phyloP scores from a whole-genome alignment of 2,888 invertebrate species.

The Lycaena phlaeas region DNA sequence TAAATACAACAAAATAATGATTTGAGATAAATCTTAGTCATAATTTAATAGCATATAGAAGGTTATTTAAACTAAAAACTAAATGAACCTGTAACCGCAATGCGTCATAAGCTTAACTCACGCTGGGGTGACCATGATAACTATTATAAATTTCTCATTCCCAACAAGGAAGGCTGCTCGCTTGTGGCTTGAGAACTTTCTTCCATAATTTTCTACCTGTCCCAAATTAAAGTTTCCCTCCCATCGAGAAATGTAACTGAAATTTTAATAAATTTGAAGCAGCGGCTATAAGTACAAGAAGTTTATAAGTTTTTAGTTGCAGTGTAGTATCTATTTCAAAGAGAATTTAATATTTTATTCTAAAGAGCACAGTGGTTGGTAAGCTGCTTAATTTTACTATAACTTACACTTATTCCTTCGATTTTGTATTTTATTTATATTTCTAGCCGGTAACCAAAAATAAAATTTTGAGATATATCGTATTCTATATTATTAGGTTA shows the following conservation, averaged over 20 bases:
- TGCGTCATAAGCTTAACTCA: constrained; percentile 19
- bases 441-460: no score
- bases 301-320: constrained; percentile 14
- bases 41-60: background rate
- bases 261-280: constrained; percentile 20
- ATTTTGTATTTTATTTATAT: background rate
- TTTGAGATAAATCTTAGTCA: no score
- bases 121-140: background rate
- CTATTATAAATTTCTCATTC: background rate
- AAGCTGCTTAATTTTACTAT: constrained; percentile 4
- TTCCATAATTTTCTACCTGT: constrained; percentile 18
- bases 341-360: constrained; percentile 9
- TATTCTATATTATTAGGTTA: no score
- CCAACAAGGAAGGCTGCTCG: constrained; percentile 1
- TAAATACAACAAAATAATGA: no score
- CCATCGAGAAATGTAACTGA: constrained; percentile 15
- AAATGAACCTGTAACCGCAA: constrained; percentile 19
- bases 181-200: constrained; percentile 14
- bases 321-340: constrained; percentile 12
- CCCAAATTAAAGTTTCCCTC: constrained; percentile 13
- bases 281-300: constrained; percentile 14
- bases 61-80: constrained; percentile 11
- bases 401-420: background rate
- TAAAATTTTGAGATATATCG: no score
- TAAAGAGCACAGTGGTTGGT: background rate